A percentile compares a stretch with the other conserved stretches of the same genome.
Evolutionary conservation across 2,797 vertebrate species (phyloP).

Genomic region (Melanotaenia parkinsoni): DNA sequence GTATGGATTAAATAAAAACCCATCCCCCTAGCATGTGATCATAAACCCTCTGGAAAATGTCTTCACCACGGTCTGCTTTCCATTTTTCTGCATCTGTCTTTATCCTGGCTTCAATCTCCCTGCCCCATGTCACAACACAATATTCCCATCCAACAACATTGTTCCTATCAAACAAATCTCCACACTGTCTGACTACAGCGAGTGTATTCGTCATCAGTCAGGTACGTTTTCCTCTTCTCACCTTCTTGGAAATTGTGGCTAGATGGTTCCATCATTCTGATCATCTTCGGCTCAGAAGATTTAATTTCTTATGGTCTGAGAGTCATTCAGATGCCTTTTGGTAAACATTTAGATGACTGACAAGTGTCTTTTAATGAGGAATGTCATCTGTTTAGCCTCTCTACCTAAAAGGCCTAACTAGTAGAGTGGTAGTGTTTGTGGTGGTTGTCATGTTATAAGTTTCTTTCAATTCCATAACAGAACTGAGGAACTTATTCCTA

Average conservation of each 20-base stretch:
- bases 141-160: not conserved
- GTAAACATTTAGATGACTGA: not conserved
- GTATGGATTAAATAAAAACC: not conserved
- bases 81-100: not conserved
- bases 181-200: not conserved
- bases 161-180: not conserved
- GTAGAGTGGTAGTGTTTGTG: not conserved
- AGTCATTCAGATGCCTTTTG: not conserved
- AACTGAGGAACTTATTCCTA: too few species aligned
- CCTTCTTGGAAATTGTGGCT: not conserved
- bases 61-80: not conserved
- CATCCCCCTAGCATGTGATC: not conserved
- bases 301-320: not conserved
- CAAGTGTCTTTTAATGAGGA: not conserved
- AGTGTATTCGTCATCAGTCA: not conserved
- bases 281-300: too few species aligned
- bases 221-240: not conserved
- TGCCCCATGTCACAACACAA: not conserved
- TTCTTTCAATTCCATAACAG: too few species aligned
- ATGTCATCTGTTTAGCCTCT: not conserved
- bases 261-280: not conserved
- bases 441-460: too few species aligned
- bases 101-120: not conserved
- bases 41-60: not conserved
- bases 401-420: not conserved